Percentiles rank a stretch among this genome's conserved stretches.
Conservation (phyloP, 2,113 vertebrate genomes). For the Dicentrarchus labrax region DNA sequence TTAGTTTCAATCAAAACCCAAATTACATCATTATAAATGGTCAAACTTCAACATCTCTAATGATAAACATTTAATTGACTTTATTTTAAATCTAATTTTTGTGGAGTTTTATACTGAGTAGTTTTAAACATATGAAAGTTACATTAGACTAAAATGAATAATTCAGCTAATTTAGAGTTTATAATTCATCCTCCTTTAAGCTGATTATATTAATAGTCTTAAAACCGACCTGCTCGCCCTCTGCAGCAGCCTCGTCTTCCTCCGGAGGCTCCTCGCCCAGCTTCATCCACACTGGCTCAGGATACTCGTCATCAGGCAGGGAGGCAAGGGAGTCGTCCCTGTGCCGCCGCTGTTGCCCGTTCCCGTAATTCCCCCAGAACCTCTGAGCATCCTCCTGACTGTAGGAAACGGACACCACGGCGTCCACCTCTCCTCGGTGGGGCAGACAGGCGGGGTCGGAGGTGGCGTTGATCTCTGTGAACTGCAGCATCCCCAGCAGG, state of each 20-base stretch:
- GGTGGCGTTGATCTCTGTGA: slow-evolving; percentile 59
- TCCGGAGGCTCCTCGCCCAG: slow-evolving; percentile 65
- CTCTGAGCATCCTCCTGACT: slow-evolving; percentile 67
- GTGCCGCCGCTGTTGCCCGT: slow-evolving; percentile 30
- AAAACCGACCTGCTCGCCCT: slow-evolving; percentile 70
- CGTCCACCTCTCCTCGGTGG: slow-evolving; percentile 69
- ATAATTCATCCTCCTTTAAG: not conserved
- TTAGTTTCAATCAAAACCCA: not conserved
- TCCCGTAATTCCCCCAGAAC: slow-evolving; percentile 69
- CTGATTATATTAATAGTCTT: not conserved
- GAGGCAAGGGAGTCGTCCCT: slow-evolving; percentile 62
- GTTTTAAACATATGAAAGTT: not conserved
- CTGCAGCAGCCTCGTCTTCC: slow-evolving; percentile 65
- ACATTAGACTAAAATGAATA: not conserved
- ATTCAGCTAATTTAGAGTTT: not conserved
- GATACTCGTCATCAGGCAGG: slow-evolving; percentile 75
- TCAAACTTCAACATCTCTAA: too few species aligned
- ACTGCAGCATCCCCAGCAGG: slow-evolving; percentile 86
- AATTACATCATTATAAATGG: too few species aligned
- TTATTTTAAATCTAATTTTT: too few species aligned
- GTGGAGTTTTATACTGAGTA: too few species aligned
- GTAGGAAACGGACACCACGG: slow-evolving; percentile 80
- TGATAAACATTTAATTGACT: too few species aligned
- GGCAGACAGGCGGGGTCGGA: slow-evolving; percentile 22
- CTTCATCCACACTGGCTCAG: slow-evolving; percentile 77